Conservation (phyloP, 2,113 vertebrate species). For the Erythrolamprus reginae region DNA sequence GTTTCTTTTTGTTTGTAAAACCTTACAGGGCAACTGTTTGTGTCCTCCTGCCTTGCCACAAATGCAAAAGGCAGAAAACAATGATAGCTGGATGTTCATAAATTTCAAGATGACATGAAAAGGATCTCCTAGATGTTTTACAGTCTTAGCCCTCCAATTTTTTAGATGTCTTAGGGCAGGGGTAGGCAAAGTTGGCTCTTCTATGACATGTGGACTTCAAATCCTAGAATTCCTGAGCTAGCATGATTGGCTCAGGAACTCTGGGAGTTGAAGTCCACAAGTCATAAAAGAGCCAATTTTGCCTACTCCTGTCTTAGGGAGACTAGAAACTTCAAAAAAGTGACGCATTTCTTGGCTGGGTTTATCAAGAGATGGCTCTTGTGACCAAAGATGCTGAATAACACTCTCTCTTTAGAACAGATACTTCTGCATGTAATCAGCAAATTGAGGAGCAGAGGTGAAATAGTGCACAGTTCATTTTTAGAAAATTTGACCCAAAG, state of each 20-base stretch:
- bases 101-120: not conserved
- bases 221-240: too few species aligned
- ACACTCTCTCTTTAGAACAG: not conserved
- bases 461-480: not conserved
- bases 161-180: too few species aligned
- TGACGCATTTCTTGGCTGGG: not conserved
- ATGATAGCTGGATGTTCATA: not conserved
- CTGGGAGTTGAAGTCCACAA: too few species aligned
- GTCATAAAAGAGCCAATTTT: too few species aligned
- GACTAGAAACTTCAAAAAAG: not conserved
- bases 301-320: too few species aligned
- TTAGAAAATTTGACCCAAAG: not conserved
- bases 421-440: not conserved
- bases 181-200: too few species aligned
- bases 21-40: not conserved
- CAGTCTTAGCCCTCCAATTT: not conserved
- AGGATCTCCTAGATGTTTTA: not conserved
- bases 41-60: not conserved
- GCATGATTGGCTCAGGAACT: too few species aligned
- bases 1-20: not conserved
- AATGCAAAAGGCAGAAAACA: not conserved
- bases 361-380: not conserved
- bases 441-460: not conserved
- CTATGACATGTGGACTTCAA: too few species aligned
- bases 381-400: not conserved